Evolutionary conservation across 2,113 vertebrate genomes (phyloP).

Genomic region (Condylura cristata): DNA sequence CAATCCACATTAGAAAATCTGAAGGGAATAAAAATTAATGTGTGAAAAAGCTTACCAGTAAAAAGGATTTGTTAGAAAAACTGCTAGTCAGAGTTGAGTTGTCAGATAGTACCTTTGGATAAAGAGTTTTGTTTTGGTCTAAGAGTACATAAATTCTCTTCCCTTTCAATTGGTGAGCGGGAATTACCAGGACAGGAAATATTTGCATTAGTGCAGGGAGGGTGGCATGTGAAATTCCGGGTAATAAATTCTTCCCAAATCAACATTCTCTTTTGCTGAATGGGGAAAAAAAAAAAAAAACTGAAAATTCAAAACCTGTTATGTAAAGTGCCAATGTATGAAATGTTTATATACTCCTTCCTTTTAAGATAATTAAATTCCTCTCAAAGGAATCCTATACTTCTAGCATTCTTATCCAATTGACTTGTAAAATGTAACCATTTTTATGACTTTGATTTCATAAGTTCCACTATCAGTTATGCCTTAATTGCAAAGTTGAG

Average conservation of each 20-base stretch:
- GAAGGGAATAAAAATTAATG: constrained; percentile 84
- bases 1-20: constrained; percentile 85
- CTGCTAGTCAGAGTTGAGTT: constrained; percentile 1
- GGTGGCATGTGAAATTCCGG: background rate
- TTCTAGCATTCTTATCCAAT: constrained; percentile 41
- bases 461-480: constrained; percentile 48
- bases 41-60: background rate
- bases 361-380: constrained; percentile 50
- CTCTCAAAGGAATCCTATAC: constrained; percentile 28
- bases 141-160: background rate
- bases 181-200: background rate
- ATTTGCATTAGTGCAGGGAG: background rate
- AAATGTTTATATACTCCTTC: background rate
- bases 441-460: constrained; percentile 63
- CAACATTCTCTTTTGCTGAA: background rate
- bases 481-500: constrained; percentile 59
- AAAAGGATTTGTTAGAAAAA: background rate
- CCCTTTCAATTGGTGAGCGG: background rate
- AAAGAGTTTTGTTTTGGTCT: background rate
- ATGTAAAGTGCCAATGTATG: background rate
- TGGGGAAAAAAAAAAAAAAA: constrained; percentile 54
- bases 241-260: constrained; percentile 11
- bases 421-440: constrained; percentile 32
- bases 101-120: background rate
- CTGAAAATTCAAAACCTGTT: background rate